Base-by-base conservation (phyloP, 2,888 invertebrate genomes). In the Cryptus armator region DNA sequence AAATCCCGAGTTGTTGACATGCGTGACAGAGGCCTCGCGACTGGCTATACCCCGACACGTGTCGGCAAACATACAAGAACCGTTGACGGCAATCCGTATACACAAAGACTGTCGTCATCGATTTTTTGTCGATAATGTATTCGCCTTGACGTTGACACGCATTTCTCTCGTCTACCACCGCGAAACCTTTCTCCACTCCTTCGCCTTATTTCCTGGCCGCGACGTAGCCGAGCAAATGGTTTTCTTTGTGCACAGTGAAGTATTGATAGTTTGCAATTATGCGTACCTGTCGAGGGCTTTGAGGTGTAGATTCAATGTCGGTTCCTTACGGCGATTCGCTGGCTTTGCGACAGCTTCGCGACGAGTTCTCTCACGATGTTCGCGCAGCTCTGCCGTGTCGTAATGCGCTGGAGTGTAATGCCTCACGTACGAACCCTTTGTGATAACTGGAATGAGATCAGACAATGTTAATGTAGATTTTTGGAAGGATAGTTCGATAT, bases 211-310 rank as follows among this genome's bases (percentile, higher is more conserved):
- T 84, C 66, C 56, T 56, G 37, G 37, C 1, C 64, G 51, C 16
- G 62, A 51, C 29, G 56, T 68, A 44, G 16, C 48, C 48, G 7
- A 67, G 62, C 68, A 46, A 81, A 81, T 62, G 43, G 51, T 62
- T 75, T 29, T n/a, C 29, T 66, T 62, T 71, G 43, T 62, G 51
- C 51, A 62, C 59, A 81, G 68, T 44, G 24, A 68, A 75, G 37
- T 44, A 66, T 37, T 7, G 37, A 37, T 37, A 10, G 56, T 56
- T n/a, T 56, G 6, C 53, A 1, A 37, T 74, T 56, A 62, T 83
- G 87, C 89, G 78, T 88, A 91, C 91, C 91, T 91, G 89, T 90
- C 91, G 79, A 90, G 89, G 79, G 90, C 89, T 70, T 88, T 89
- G 84, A 91, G 85, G 86, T 89, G 88, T 79, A 91, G 88, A 87